Evolutionary conservation across 1,140 invertebrate species (phyloP), one percentile per base, ranked within the genome.

Genomic region (Nephotettix cincticeps): DNA sequence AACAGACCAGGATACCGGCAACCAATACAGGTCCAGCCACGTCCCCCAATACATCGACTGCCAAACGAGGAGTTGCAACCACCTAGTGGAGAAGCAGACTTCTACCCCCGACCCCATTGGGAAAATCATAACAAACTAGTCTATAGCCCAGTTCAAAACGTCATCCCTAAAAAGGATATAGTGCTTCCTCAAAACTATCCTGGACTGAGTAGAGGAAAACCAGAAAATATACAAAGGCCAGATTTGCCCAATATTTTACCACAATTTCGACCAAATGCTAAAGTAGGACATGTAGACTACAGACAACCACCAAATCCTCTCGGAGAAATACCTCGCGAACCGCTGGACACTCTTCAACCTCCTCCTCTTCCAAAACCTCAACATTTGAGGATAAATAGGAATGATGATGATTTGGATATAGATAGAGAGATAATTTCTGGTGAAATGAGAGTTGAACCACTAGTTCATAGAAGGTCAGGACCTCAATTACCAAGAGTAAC

Each of bases 221-320:
- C 66, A 23, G 68, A 72, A 43, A 30, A 25, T 40, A 68, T 36
- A 21, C 67, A 68, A n/a, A 63, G 74, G 23, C 72, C 51, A 17
- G 69, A 85, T 71, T 73, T 90, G 54, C 89, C 89, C 0, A 90
- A 90, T 73, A 90, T 91, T 73, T 74, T 90, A 32, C 89, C 89
- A 0, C 89, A 90, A 75, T 91, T 91, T 69, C 80, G 89, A 63
- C 89, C 89, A 0, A 90, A 90, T 72, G 85, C 86, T 0, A 87
- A 87, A 74, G 80, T 85, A 1, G 87, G 86, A 0, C 80, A 82
- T 21, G 83, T 83, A 0, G 86, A 86, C 71, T 78, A 79, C 23
- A 79, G 78, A 70, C 9, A 25, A 9, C 58, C 69, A 45, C 30
- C 51, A 19, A 27, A 17, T 0, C 25, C 61, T 67, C 45, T 43